Conservation (phyloP, 2,797 vertebrate genomes). For the Staurois parvus region DNA sequence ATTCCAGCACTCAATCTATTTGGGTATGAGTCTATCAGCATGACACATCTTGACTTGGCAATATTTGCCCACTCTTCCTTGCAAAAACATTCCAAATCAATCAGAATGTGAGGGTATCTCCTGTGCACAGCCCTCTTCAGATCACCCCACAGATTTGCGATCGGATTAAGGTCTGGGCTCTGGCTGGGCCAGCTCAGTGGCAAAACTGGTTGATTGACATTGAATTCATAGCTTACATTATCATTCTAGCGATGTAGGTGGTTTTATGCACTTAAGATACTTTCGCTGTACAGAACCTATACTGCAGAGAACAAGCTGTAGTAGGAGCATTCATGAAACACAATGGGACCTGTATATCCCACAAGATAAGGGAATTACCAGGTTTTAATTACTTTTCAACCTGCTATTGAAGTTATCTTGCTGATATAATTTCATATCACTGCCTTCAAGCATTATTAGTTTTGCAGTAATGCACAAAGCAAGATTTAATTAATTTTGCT, state of each 20-base stretch:
- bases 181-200: no score
- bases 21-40: no score
- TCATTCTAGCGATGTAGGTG: neutral
- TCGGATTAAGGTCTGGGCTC: no score
- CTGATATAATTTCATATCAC: constrained; percentile 45
- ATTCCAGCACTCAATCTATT: no score
- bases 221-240: no score
- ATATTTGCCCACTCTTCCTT: no score
- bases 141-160: no score
- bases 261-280: neutral
- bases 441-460: constrained; percentile 44
- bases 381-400: constrained; percentile 50
- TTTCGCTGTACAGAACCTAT: no score
- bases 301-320: neutral
- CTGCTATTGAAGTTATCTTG: constrained; percentile 37
- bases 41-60: no score
- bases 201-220: neutral
- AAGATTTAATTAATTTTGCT: constrained; percentile 46
- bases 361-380: constrained; percentile 18
- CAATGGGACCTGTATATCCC: constrained; percentile 3
- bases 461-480: constrained; percentile 19
- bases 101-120: no score
- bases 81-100: no score
- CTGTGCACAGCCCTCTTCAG: no score
- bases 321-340: neutral